Evolutionary conservation across 2,113 vertebrate species (phyloP).

Genomic region (Gila orcuttii): DNA sequence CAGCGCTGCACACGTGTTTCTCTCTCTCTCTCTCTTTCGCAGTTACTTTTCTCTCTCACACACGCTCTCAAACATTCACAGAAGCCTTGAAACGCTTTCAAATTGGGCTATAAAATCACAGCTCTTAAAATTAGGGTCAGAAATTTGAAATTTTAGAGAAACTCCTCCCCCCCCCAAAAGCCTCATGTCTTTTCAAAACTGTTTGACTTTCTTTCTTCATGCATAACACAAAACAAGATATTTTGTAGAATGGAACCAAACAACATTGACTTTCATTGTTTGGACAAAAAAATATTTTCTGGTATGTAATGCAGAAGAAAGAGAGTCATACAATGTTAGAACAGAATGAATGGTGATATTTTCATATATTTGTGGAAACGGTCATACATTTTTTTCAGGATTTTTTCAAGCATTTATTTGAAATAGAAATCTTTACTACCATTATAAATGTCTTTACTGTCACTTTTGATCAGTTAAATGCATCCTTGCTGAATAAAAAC

Average conservation of each 20-base stretch:
- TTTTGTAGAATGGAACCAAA: not conserved
- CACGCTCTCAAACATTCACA: constrained; percentile 31
- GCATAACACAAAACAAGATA: not conserved
- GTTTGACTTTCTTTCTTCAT: not conserved
- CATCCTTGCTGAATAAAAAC: too few species aligned
- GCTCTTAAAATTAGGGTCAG: not conserved
- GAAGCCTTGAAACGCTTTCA: not conserved
- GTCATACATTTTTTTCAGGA: too few species aligned
- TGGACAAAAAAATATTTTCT: not conserved
- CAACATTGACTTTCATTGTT: not conserved
- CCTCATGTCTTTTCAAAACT: not conserved
- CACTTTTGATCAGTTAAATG: too few species aligned
- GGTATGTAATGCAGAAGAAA: not conserved
- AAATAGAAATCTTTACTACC: not conserved
- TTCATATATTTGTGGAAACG: too few species aligned
- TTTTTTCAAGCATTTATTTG: too few species aligned
- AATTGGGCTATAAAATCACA: not conserved
- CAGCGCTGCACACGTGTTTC: not conserved
- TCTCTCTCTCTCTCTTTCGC: not conserved
- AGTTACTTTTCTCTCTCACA: constrained; percentile 45
- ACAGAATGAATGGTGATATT: not conserved
- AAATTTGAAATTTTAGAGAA: too few species aligned
- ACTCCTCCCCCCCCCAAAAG: not conserved
- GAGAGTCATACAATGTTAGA: not conserved
- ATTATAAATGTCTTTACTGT: not conserved